Percentiles rank a stretch among this genome's conserved stretches.
phyloP scores from a whole-genome alignment of 2,113 vertebrate genomes.

The Proterorhinus semilunaris region DNA sequence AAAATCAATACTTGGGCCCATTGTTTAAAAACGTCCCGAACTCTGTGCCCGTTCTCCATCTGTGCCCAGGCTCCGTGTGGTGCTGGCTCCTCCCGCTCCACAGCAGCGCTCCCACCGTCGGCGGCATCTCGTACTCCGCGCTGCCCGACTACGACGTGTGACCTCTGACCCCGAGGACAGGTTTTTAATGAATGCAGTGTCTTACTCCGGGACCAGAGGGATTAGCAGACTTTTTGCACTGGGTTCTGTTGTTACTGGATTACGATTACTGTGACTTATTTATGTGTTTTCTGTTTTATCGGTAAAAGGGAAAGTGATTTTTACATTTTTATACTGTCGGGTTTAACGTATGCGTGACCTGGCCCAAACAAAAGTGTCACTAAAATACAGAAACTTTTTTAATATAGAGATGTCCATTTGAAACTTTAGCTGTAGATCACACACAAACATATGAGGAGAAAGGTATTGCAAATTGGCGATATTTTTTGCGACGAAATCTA shows the following conservation, averaged over 20 bases:
- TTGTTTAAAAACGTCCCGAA: no score
- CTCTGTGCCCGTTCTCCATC: neutral
- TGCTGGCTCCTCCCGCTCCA: slow-evolving; percentile 83
- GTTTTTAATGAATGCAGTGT: slow-evolving; percentile 7
- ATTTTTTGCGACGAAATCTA: no score
- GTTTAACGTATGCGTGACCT: no score
- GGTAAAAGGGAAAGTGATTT: neutral
- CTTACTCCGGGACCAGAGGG: neutral
- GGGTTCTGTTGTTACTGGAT: no score
- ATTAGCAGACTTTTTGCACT: neutral
- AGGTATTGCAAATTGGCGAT: no score
- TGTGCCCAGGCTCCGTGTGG: slow-evolving; percentile 73
- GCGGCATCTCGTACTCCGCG: slow-evolving; percentile 78
- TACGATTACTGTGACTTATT: neutral
- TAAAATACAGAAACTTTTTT: no score
- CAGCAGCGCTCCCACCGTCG: slow-evolving; percentile 69
- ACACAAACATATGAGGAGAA: no score
- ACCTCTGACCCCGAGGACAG: slow-evolving; percentile 26
- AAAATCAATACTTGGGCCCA: no score
- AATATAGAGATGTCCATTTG: no score
- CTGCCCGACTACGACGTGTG: slow-evolving; percentile 82
- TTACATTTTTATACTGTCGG: no score
- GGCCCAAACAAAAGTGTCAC: no score
- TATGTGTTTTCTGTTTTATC: neutral
- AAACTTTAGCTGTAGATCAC: no score